Evolutionary conservation across 2,888 invertebrate species (phyloP), one percentile per base, ranked within the genome.

Genomic region (Lasioglossum malachurum): DNA sequence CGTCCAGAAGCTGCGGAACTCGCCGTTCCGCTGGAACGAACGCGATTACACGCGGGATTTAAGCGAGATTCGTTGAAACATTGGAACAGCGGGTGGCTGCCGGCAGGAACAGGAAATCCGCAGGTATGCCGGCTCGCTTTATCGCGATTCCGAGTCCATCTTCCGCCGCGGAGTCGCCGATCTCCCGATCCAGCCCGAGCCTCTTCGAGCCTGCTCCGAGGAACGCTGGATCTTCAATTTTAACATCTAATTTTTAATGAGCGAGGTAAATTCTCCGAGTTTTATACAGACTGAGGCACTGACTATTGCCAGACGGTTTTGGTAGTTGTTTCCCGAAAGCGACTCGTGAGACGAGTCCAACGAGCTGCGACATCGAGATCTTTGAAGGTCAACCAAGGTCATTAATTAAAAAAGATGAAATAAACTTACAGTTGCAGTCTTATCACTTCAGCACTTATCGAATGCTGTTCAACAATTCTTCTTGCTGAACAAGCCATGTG

Each of bases 21-120:
- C 84, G 78, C 69, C 49, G 27, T 46, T 44, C 82, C 80, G 75
- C 87, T 75, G 91, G 88, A 90, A 90, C 89, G 89, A 93, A 91
- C 87, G 89, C 84, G 89, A 92, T 93, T 94, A 93, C 91, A 94
- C 92, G 92, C 89, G 92, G 83, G 88, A 91, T 77, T 72, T 71
- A 83, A 77, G 86, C 91, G 86, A 83, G 87, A 89, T 87, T 87
- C 83, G 87, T 82, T 85, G 89, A 90, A 90, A 86, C 84, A 87
- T 31, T 72, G 75, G 75, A 82, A 74, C 78, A 75, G 64, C 67
- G 79, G 78, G 81, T 76, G 73, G 57, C 64, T 72, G 71, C 31
- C 72, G 71, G 53, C 38, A 31, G 72, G 38, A 75, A 82, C 64
- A 78, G 73, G 74, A 82, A 88, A 84, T 76, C 85, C 41, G 75